Evolutionary conservation across 2,797 vertebrate species (phyloP), one percentile per base, ranked within the genome.

Genomic region (Microctenopoma steveboyesi): DNA sequence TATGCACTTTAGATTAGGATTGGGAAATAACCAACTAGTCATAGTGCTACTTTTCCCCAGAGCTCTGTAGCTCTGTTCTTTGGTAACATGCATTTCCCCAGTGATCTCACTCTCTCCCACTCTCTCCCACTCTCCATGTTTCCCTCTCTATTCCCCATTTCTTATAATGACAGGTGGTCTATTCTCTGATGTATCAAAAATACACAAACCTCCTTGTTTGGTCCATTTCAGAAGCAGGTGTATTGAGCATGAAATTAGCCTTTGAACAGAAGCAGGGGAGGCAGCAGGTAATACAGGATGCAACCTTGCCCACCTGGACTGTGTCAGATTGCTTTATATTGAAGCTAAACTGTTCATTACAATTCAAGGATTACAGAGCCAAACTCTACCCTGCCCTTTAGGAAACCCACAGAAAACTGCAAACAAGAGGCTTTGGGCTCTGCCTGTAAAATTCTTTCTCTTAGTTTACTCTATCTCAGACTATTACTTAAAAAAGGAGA

Each of bases 281-380:
- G 51, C 75, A 77, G 76, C 59, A 55, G 56, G 56, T 55, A 64
- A 68, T 28, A 18, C 42, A 45, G n/a, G 60, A 72, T 37, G 68
- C 42, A 62, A 63, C 79, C 61, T 59, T 2, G 18, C 49, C 59
- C 72, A 79, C 80, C 71, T 83, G 81, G 72, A 69, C 69, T 74
- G 74, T 85, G 83, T 72, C 81, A 69, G 22, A 78, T 78, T 65
- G 58, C 50, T 85, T 86, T 69, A 54, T 62, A 64, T 67, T 76
- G 72, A 73, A 78, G 50, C 45, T 71, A 76, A 80, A 81, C 55
- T 66, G 66, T 76, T 88, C 62, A 78, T 85, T 81, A 79, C 59
- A 53, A 60, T 77, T 59, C 58, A 67, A 45, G 62, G 63, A 87
- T 84, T 77, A 72, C 46, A 4, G 39, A 16, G 7, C n/a, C 77